Conservation (phyloP, 2,888 invertebrate species). For the Melanotus villosus region DNA sequence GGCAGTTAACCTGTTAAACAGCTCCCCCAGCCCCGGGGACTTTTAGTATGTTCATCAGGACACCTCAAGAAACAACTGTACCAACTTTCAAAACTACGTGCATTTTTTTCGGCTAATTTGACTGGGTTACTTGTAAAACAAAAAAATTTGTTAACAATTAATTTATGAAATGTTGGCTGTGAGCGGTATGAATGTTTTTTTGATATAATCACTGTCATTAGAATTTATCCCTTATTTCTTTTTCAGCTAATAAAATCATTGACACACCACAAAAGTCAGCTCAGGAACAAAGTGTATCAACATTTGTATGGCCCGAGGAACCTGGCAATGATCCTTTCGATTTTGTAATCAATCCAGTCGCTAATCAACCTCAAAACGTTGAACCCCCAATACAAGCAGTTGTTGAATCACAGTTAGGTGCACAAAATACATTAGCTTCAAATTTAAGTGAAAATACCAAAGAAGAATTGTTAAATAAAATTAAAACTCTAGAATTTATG, state of each 20-base stretch:
- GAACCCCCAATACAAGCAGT: conserved; percentile 1
- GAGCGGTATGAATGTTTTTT: no score
- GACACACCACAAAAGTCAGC: conserved; percentile 8
- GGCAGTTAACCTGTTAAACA: no score
- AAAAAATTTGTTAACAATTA: no score
- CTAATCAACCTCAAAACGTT: background rate
- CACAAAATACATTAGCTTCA: conserved; percentile 13
- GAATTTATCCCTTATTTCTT: no score
- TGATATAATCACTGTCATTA: no score
- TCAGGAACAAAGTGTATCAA: conserved; percentile 42
- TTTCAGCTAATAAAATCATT: background rate
- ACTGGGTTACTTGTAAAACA: no score
- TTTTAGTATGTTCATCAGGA: no score
- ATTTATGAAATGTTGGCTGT: no score
- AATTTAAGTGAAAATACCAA: conserved; percentile 55
- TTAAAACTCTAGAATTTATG: conserved; percentile 66
- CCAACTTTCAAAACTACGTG: no score
- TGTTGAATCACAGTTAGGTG: background rate
- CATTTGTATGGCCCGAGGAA: conserved; percentile 56
- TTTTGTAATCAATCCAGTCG: conserved; percentile 34
- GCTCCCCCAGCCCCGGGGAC: no score
- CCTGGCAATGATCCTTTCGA: conserved; percentile 52
- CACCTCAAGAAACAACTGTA: no score
- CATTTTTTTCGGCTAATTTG: no score
- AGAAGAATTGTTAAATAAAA: conserved; percentile 61